These are phyloP conservation scores for Drosophila lowei DNA, from an alignment of 1,140 invertebrate genomes.

Conservation along the genomic window DNA sequence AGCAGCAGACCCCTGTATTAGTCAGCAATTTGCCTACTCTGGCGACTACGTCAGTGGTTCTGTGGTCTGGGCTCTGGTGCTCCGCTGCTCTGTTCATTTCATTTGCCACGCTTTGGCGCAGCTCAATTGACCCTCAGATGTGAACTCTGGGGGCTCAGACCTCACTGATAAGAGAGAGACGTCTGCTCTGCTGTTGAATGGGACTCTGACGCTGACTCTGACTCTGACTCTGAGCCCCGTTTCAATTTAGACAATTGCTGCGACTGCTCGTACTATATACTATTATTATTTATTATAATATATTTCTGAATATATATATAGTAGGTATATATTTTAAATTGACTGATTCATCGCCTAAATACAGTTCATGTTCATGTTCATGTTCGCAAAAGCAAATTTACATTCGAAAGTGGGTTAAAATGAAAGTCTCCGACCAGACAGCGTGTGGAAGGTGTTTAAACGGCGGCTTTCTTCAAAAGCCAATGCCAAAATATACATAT, in stretches of 20 bases:
- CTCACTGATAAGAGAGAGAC: slow-evolving; percentile 48
- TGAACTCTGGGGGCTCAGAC: slow-evolving; percentile 50
- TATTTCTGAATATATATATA: slow-evolving; percentile 60
- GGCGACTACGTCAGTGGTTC: slow-evolving; percentile 56
- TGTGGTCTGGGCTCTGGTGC: neutral
- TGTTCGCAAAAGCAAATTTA: slow-evolving; percentile 32
- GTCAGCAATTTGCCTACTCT: slow-evolving; percentile 51
- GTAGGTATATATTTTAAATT: slow-evolving; percentile 46
- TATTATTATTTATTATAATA: slow-evolving; percentile 37
- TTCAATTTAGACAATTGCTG: slow-evolving; percentile 65
- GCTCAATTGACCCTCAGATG: slow-evolving; percentile 65
- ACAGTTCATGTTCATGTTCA: slow-evolving; percentile 27
- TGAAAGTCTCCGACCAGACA: slow-evolving; percentile 40
- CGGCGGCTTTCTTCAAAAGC: slow-evolving; percentile 40
- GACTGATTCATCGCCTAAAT: slow-evolving; percentile 66
- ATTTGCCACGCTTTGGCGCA: slow-evolving; percentile 16
- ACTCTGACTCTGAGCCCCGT: slow-evolving; percentile 36
- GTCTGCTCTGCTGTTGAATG: slow-evolving; percentile 10
- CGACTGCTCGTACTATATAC: slow-evolving; percentile 8
- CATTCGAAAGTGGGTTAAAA: slow-evolving; percentile 69
- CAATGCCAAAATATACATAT: slow-evolving; percentile 1
- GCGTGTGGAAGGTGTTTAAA: slow-evolving; percentile 39
- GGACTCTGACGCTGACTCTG: neutral
- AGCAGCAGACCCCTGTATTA: slow-evolving; percentile 40
- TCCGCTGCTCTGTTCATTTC: slow-evolving; percentile 5